Conservation (phyloP, 2,888 invertebrate genomes). For the Loripinus fragilis region DNA sequence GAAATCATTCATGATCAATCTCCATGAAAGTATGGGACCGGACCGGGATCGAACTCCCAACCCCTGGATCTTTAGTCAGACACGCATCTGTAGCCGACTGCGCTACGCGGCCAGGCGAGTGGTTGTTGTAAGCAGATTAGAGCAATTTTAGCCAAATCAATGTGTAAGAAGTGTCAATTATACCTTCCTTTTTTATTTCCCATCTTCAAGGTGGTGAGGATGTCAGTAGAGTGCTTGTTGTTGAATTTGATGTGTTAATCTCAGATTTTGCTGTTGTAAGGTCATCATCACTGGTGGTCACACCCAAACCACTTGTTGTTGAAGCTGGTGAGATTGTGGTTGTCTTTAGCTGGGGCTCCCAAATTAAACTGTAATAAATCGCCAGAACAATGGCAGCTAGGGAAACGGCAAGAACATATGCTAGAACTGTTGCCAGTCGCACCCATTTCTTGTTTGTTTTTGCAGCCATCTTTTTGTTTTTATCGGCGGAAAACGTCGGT, state of each 20-base stretch:
- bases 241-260: neutral
- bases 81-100: no score
- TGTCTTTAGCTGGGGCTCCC: constrained; percentile 89
- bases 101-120: no score
- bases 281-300: neutral
- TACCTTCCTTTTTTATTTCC: no score
- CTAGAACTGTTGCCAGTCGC: constrained; percentile 95
- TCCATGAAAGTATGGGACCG: no score
- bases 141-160: no score
- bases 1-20: no score
- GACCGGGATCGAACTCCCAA: no score
- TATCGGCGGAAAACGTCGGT: constrained; percentile 73
- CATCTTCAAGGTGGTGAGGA: neutral
- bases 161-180: no score
- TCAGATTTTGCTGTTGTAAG: neutral
- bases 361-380: constrained; percentile 96
- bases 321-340: constrained; percentile 54
- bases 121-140: no score
- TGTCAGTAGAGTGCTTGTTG: neutral
- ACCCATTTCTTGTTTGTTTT: constrained; percentile 90
- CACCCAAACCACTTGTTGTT: constrained; percentile 17
- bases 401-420: constrained; percentile 97
- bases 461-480: constrained; percentile 81
- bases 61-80: no score
- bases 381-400: constrained; percentile 96